These are phyloP conservation scores for Tor tambroides DNA, from an alignment of 2,113 vertebrate genomes.

Conservation along the genomic window DNA sequence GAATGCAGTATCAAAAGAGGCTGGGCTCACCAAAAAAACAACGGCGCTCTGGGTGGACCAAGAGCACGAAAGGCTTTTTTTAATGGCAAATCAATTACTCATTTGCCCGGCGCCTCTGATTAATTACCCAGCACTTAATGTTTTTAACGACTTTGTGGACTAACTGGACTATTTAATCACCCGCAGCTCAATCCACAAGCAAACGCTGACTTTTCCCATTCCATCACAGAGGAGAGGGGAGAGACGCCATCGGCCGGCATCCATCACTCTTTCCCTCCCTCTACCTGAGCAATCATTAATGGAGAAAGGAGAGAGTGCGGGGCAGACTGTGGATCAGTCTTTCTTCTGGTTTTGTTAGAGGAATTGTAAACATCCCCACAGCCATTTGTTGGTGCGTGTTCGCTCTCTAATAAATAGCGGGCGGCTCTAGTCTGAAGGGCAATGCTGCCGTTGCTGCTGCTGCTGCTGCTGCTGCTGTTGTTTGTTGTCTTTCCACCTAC, in stretches of 20 bases:
- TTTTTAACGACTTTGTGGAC: slow-evolving; percentile 65
- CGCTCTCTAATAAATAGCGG: slow-evolving; percentile 24
- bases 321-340: slow-evolving; percentile 17
- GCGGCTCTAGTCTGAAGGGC: slow-evolving; percentile 36
- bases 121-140: slow-evolving; percentile 66
- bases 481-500: not conserved
- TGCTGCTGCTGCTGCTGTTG: not conserved
- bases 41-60: slow-evolving; percentile 26
- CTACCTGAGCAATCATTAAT: slow-evolving; percentile 51
- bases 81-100: slow-evolving; percentile 70
- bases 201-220: slow-evolving; percentile 61
- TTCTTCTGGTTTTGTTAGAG: slow-evolving; percentile 46
- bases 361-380: slow-evolving; percentile 49
- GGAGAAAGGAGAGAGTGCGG: slow-evolving; percentile 34
- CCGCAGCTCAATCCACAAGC: slow-evolving; percentile 54
- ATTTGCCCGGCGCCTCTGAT: slow-evolving; percentile 62
- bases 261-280: slow-evolving; percentile 44
- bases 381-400: slow-evolving; percentile 42
- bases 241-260: slow-evolving; percentile 40
- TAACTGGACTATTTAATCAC: slow-evolving; percentile 65
- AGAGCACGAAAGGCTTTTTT: slow-evolving; percentile 50
- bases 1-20: slow-evolving; percentile 26
- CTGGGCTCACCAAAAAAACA: slow-evolving; percentile 26
- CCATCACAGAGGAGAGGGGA: slow-evolving; percentile 33
- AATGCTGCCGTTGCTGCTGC: not conserved